Conservation (phyloP, 2,888 invertebrate genomes). For the Calameuta filiformis region DNA sequence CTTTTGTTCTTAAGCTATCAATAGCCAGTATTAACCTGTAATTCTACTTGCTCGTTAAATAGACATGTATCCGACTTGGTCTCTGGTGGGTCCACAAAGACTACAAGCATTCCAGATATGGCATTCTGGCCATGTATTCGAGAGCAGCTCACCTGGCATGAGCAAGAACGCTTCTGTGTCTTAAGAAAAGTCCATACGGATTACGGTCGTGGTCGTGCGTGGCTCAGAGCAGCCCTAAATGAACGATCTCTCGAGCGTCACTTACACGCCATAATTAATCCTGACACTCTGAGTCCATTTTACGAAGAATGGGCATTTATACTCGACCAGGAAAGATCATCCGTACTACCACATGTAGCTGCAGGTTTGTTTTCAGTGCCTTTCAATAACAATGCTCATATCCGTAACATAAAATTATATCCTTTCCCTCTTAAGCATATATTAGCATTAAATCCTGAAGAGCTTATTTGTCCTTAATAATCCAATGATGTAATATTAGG, state of each 20-base stretch:
- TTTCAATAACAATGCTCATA: neutral
- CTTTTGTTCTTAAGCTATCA: too few relatives aligned
- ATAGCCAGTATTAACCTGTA: neutral
- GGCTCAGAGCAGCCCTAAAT: slow-evolving; percentile 90
- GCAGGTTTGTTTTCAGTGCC: slow-evolving; percentile 71
- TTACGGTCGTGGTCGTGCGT: slow-evolving; percentile 86
- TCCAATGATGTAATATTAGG: slow-evolving; percentile 67
- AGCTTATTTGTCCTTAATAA: slow-evolving; percentile 8
- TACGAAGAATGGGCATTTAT: slow-evolving; percentile 91
- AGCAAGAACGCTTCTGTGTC: slow-evolving; percentile 84
- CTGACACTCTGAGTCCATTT: slow-evolving; percentile 58
- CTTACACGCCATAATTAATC: slow-evolving; percentile 58
- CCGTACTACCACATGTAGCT: slow-evolving; percentile 85
- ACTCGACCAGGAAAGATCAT: slow-evolving; percentile 81
- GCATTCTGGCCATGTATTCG: slow-evolving; percentile 85
- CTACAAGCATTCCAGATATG: slow-evolving; percentile 63
- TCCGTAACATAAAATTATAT: slow-evolving; percentile 1
- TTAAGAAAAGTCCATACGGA: slow-evolving; percentile 78
- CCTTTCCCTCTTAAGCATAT: slow-evolving; percentile 35
- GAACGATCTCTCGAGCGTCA: slow-evolving; percentile 86
- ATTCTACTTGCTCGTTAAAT: slow-evolving; percentile 52
- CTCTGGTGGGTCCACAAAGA: slow-evolving; percentile 67
- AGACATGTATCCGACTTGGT: slow-evolving; percentile 82
- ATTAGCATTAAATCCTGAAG: slow-evolving; percentile 33
- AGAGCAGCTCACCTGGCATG: slow-evolving; percentile 86